Base-by-base conservation (phyloP, 2,113 vertebrate species). In the Copsychus sechellarum region DNA sequence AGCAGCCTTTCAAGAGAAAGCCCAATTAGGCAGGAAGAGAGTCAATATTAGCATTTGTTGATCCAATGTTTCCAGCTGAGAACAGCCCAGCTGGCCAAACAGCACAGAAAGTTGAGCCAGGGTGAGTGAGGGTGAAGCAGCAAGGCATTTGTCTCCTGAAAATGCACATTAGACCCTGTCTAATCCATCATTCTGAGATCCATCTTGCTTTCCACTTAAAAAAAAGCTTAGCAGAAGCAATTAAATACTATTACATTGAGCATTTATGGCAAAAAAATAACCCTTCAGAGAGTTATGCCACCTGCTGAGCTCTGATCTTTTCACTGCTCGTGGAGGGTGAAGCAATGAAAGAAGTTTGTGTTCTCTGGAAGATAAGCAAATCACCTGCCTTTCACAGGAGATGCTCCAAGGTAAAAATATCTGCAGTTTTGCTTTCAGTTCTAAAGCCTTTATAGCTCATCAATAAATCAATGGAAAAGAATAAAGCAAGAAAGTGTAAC, bases 51-150 rank as follows among this genome's bases (percentile, higher is more conserved):
- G 48, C 29, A 48, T 38, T 76, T 92, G 72, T 86, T 92, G 76
- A 81, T 21, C 23, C 56, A 80, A 12, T 24, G 34, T 28, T 95
- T 77, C 56, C 54, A 65, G 33, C 34, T n/a, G 10, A 80, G 71
- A 64, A 14, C 25, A 88, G 81, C n/a, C 58, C 85, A 91, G 88
- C 79, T 97, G 94, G 67, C 31, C 80, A 92, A 94, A 90, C 19
- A 64, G n/a, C 86, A 25, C 43, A 42, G 23, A 42, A 67, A 53
- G 87, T 7, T 23, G 64, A 95, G 51, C 12, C 47, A 65, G 71
- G 58, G 43, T 2, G 34, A 85, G 29, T 4, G 14, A n/a, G 34
- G 47, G 43, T 58, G 33, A 77, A 93, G 58, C 42, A 73, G 48
- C 31, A 77, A 90, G 12, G 31, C 13, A 67, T 51, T 69, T 92